Evolutionary conservation across 2,888 invertebrate genomes (phyloP).

Genomic region (Papilio gigon): DNA sequence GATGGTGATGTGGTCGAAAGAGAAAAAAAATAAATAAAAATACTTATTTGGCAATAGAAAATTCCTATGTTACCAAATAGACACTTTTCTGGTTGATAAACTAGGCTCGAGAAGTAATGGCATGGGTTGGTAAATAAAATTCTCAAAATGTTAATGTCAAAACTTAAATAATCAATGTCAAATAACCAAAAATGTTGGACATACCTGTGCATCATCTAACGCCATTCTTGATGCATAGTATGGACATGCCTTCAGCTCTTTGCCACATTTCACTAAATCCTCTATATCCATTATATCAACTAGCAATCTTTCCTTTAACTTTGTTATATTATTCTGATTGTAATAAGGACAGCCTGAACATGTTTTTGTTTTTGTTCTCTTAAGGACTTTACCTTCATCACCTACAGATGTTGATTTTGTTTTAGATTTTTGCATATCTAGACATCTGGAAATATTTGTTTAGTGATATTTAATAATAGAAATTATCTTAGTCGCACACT

Average conservation of each 20-base stretch:
- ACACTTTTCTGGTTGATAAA: too few relatives aligned
- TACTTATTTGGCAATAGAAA: too few relatives aligned
- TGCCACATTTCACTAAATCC: constrained; percentile 88
- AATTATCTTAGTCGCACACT: too few relatives aligned
- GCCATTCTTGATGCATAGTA: constrained; percentile 95
- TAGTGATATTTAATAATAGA: too few relatives aligned
- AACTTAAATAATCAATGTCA: too few relatives aligned
- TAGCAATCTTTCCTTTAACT: constrained; percentile 85
- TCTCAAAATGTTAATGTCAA: too few relatives aligned
- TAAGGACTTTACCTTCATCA: constrained; percentile 84
- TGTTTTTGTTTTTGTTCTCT: constrained; percentile 82
- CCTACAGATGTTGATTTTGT: constrained; percentile 80
- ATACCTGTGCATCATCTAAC: constrained; percentile 89
- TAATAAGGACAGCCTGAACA: constrained; percentile 86
- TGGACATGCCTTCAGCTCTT: constrained; percentile 91
- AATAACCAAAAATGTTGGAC: constrained; percentile 11
- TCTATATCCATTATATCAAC: constrained; percentile 93
- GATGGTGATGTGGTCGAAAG: too few relatives aligned
- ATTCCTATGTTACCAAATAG: too few relatives aligned
- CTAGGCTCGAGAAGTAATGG: too few relatives aligned
- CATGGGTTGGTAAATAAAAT: too few relatives aligned
- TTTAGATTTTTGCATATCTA: constrained; percentile 89
- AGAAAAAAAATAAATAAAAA: too few relatives aligned
- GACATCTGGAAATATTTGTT: constrained; percentile 79
- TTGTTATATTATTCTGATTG: constrained; percentile 83